Evolutionary conservation across 2,113 vertebrate genomes (phyloP).

Genomic region (Eolophus roseicapilla): DNA sequence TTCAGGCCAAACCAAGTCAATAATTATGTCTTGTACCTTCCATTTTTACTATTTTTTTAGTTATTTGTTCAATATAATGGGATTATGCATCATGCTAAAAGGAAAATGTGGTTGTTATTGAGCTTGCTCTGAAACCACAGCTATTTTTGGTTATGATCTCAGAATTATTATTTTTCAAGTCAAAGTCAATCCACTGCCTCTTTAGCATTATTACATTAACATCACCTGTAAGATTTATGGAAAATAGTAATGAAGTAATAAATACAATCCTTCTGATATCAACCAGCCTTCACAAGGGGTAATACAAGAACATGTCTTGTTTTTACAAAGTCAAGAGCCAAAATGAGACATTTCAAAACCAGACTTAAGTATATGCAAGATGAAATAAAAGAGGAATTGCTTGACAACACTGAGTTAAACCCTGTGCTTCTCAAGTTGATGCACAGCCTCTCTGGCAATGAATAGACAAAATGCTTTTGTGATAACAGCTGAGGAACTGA

Average conservation of each 20-base stretch:
- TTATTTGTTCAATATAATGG: neutral
- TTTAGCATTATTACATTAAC: neutral
- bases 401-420: neutral
- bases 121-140: neutral
- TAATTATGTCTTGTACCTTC: conserved; percentile 26
- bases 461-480: neutral
- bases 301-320: neutral
- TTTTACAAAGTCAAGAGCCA: neutral
- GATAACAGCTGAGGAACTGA: neutral
- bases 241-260: neutral
- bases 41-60: neutral
- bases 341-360: neutral
- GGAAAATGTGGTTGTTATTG: neutral
- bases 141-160: conserved; percentile 13
- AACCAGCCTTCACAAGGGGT: neutral
- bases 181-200: neutral
- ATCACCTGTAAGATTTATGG: neutral
- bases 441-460: neutral
- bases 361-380: neutral
- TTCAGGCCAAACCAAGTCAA: neutral
- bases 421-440: neutral
- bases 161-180: neutral
- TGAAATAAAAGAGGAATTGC: neutral
- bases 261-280: neutral
- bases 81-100: neutral